Evolutionary conservation across 1,140 invertebrate genomes (phyloP).

Genomic region (Lepeophtheirus salmonis): DNA sequence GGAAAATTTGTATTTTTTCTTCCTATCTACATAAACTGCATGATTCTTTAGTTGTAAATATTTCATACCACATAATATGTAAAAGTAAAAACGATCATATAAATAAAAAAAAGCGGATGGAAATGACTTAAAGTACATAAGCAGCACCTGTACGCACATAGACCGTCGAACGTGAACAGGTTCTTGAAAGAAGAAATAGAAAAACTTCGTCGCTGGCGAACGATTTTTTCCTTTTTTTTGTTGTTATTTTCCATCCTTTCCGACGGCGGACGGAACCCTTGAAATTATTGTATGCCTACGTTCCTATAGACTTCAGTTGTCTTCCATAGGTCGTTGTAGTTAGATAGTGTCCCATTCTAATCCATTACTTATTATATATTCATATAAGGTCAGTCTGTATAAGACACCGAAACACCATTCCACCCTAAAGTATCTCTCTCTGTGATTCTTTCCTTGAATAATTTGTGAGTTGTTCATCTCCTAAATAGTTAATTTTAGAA

Average conservation of each 20-base stretch:
- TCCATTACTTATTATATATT: too few relatives aligned
- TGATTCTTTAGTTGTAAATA: too few relatives aligned
- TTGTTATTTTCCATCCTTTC: neutral
- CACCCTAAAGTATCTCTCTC: too few relatives aligned
- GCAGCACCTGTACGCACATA: neutral
- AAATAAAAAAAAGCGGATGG: neutral
- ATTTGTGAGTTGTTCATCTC: too few relatives aligned
- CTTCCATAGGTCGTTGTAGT: neutral
- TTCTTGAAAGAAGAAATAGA: neutral
- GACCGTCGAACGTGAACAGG: neutral
- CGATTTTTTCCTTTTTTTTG: neutral
- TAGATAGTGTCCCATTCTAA: too few relatives aligned
- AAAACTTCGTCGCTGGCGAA: neutral
- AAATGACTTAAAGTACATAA: neutral
- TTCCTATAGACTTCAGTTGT: neutral
- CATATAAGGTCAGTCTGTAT: too few relatives aligned
- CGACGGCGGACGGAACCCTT: neutral
- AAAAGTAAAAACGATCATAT: neutral
- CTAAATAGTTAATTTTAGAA: too few relatives aligned
- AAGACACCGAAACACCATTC: too few relatives aligned
- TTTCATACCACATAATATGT: too few relatives aligned
- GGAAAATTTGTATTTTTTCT: too few relatives aligned
- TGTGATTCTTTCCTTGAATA: too few relatives aligned
- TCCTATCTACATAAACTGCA: too few relatives aligned
- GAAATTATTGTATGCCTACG: neutral